phyloP scores from a whole-genome alignment of 1,140 invertebrate genomes.

The Drosophila pruinosa region DNA sequence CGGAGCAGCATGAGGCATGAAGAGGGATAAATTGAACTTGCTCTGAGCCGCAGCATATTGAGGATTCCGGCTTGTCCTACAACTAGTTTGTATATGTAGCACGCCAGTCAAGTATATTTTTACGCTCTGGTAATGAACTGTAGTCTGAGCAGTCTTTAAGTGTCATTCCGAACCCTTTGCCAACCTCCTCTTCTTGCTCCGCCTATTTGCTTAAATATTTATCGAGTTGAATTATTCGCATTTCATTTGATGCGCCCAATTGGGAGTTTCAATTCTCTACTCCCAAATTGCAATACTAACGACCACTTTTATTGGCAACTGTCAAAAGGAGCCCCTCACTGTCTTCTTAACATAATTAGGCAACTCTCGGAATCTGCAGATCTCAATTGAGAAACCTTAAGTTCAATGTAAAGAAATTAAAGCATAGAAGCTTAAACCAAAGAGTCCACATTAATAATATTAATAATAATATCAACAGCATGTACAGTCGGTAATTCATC shows the following conservation, averaged over 20 bases:
- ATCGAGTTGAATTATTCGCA: not conserved
- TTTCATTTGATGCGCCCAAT: not conserved
- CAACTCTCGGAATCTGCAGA: too few species aligned
- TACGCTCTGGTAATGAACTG: constrained; percentile 6
- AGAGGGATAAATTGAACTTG: not conserved
- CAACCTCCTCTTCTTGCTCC: not conserved
- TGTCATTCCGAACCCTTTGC: not conserved
- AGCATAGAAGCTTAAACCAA: too few species aligned
- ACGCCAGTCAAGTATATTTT: not conserved
- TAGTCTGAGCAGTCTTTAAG: not conserved
- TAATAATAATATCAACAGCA: too few species aligned
- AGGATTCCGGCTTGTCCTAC: not conserved
- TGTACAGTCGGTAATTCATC: too few species aligned
- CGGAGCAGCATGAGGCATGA: not conserved
- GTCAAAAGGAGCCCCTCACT: too few species aligned
- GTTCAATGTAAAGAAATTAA: too few species aligned
- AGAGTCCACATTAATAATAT: too few species aligned
- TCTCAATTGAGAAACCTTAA: too few species aligned
- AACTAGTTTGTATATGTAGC: constrained; percentile 3
- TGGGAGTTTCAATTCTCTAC: too few species aligned
- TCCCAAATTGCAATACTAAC: too few species aligned
- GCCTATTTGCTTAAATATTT: not conserved
- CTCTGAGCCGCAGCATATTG: constrained; percentile 18
- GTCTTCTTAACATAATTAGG: too few species aligned
- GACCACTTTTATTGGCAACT: too few species aligned